Conservation (phyloP, 2,888 invertebrate genomes). For the Anthophora plumipes region DNA sequence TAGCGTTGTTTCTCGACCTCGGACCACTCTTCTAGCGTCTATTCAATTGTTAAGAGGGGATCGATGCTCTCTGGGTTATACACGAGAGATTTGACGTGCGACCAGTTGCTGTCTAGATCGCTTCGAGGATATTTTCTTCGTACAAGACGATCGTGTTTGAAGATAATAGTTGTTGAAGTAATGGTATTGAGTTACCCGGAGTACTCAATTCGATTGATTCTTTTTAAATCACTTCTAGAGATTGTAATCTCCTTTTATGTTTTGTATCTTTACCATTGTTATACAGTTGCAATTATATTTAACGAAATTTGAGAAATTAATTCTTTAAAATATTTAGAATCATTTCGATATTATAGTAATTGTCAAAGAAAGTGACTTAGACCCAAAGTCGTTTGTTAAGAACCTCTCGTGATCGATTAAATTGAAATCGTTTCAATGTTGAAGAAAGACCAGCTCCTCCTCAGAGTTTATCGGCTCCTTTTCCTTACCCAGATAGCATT, state of each 20-base stretch:
- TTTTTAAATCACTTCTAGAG: no score
- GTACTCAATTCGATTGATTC: no score
- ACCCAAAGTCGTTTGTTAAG: not conserved
- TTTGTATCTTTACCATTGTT: no score
- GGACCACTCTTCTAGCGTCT: constrained; percentile 30
- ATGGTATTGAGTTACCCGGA: no score
- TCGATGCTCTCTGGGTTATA: constrained; percentile 5
- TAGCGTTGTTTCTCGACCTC: constrained; percentile 59
- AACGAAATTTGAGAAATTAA: no score
- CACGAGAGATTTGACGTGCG: constrained; percentile 6
- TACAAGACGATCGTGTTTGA: no score
- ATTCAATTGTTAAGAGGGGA: constrained; percentile 15
- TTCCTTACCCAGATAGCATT: not conserved
- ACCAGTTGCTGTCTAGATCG: constrained; percentile 6
- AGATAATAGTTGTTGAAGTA: no score
- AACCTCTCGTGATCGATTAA: not conserved
- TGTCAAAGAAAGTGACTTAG: not conserved
- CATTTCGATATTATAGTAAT: no score
- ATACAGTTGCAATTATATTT: no score
- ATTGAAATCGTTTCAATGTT: not conserved
- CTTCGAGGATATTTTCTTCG: not conserved
- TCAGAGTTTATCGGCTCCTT: not conserved
- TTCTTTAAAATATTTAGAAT: not conserved
- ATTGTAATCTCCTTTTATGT: no score
- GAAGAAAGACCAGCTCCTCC: no score